phyloP scores from a whole-genome alignment of 2,797 vertebrate species.

The Acridotheres tristis region DNA sequence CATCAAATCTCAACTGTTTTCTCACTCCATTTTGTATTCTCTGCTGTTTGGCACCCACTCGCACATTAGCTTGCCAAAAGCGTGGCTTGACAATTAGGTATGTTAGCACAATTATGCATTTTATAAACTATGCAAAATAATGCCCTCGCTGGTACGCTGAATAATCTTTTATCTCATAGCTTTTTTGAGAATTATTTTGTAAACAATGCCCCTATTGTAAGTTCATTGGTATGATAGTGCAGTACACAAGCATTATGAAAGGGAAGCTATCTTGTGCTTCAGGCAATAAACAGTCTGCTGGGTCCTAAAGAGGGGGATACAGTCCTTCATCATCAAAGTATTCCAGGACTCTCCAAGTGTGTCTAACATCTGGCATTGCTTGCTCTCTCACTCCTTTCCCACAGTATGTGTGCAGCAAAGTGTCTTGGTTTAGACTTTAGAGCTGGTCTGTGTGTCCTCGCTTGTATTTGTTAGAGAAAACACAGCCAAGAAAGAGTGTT shows the following conservation, averaged over 20 bases:
- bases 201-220: background rate
- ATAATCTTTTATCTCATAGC: background rate
- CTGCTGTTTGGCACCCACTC: conserved; percentile 24
- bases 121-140: conserved; percentile 9
- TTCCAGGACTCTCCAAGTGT: background rate
- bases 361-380: background rate
- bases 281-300: background rate
- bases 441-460: background rate
- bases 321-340: background rate
- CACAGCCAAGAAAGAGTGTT: background rate
- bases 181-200: background rate
- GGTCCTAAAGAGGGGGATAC: background rate
- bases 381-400: background rate
- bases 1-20: background rate
- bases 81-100: conserved; percentile 9
- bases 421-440: background rate
- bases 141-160: background rate
- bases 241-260: background rate
- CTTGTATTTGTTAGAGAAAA: background rate
- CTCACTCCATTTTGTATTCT: conserved; percentile 9
- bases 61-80: background rate
- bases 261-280: background rate
- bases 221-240: background rate
- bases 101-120: conserved; percentile 9
- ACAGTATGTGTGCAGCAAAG: background rate